Evolutionary conservation across 2,888 invertebrate genomes (phyloP), one percentile per base, ranked within the genome.

Genomic region (Cataglyphis rosenhaueri): DNA sequence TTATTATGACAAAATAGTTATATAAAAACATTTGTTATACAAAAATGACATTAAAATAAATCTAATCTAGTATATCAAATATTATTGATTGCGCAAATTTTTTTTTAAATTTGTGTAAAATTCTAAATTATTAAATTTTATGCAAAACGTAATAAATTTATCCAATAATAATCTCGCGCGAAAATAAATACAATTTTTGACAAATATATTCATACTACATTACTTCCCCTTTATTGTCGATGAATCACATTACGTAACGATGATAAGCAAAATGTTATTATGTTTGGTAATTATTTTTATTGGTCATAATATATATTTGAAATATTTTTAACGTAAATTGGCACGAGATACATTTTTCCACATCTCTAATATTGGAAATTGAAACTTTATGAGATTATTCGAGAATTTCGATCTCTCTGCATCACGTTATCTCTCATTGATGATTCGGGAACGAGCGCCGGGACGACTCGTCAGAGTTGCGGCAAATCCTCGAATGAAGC

Each of bases 401-500:
- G 59, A 18, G 15, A 44, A 8, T 52, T 52, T 78, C 59, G n/a
- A 70, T 78, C 18, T 41, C 15, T 15, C 44, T 18, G 55, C 38
- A n/a, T 29, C 25, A 21, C 21, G 57, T 41, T n/a, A 21, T 18
- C n/a, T 29, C 57, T 70, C 32, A 57, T 57, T 68, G 57, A 65
- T 18, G 29, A 70, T 44, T 78, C 25, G 57, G 9, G 4, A 29
- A 25, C 12, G 38, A 65, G 18, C 41, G 29, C 41, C 3, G 29
- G 25, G 29, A n/a, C 41, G 41, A 78, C 44, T 68, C 59, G 70
- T 68, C 59, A 21, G 70, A 59, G 70, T 59, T 44, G 32, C 59
- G 59, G 70, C 78, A 70, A 70, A 59, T 78, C 18, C 59, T 18
- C 78, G 70, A 78, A 59, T 44, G 78, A 44, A 78, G 32, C 57